phyloP scores from a whole-genome alignment of 2,113 vertebrate genomes.

The Sapajus apella region DNA sequence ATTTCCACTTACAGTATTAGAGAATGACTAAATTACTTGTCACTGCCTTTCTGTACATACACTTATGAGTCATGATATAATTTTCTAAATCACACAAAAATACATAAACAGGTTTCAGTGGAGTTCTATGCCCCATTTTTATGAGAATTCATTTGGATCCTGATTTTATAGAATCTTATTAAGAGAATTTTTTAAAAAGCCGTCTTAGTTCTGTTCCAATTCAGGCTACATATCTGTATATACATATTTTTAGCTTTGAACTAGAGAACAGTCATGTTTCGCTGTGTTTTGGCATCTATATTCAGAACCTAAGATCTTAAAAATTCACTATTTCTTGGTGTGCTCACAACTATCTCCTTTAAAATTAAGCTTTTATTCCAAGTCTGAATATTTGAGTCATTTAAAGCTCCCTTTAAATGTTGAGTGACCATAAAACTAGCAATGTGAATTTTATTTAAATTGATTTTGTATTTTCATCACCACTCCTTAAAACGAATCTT shows the following conservation, averaged over 20 bases:
- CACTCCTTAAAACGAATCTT: conserved; percentile 84
- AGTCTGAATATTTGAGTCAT: conserved; percentile 55
- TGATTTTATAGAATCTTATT: conserved; percentile 70
- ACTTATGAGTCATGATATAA: conserved; percentile 88
- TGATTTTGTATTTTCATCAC: conserved; percentile 82
- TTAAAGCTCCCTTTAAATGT: conserved; percentile 55
- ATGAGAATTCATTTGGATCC: conserved; percentile 63
- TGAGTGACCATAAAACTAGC: conserved; percentile 32
- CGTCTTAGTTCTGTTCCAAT: conserved; percentile 53
- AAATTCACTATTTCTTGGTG: conserved; percentile 48
- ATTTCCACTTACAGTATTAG: conserved; percentile 87
- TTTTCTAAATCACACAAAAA: conserved; percentile 88
- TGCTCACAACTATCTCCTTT: conserved; percentile 22
- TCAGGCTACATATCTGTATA: not conserved
- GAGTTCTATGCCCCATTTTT: conserved; percentile 57
- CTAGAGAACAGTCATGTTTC: not conserved
- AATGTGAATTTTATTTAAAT: conserved; percentile 76
- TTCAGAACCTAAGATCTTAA: conserved; percentile 36
- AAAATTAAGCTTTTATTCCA: conserved; percentile 60
- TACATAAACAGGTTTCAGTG: conserved; percentile 81
- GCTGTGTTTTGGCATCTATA: not conserved
- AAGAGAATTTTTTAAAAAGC: conserved; percentile 15
- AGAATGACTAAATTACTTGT: conserved; percentile 87
- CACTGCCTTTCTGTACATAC: conserved; percentile 79
- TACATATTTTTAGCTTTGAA: not conserved